Evolutionary conservation across 1,140 invertebrate species (phyloP).

Genomic region (Carcinoscorpius rotundicauda): DNA sequence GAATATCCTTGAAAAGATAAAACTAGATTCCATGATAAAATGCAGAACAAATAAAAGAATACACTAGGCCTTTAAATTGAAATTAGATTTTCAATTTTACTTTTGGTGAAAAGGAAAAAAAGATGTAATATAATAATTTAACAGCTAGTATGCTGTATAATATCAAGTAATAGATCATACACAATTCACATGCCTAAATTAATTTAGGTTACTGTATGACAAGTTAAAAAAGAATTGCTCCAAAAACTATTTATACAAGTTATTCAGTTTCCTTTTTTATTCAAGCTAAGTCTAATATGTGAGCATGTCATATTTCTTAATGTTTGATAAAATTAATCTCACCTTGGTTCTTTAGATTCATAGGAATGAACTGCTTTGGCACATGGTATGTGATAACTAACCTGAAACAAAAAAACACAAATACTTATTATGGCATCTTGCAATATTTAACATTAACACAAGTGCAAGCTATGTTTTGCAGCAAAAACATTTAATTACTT

Average conservation of each 20-base stretch:
- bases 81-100: too few species aligned
- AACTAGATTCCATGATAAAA: too few species aligned
- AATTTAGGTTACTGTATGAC: neutral
- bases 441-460: too few species aligned
- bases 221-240: slow-evolving; percentile 3
- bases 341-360: slow-evolving; percentile 67
- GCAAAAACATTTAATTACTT: too few species aligned
- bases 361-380: slow-evolving; percentile 79
- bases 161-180: too few species aligned
- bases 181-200: neutral
- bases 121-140: too few species aligned
- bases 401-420: slow-evolving; percentile 7
- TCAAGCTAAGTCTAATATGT: neutral
- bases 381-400: slow-evolving; percentile 47
- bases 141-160: too few species aligned
- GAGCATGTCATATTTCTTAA: neutral
- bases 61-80: too few species aligned
- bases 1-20: too few species aligned
- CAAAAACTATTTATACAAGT: neutral
- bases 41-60: too few species aligned
- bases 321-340: slow-evolving; percentile 28
- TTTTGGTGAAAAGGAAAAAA: too few species aligned
- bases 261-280: neutral
- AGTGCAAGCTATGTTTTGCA: too few species aligned
- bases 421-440: neutral